Evolutionary conservation across 1,140 invertebrate species (phyloP), one percentile per base, ranked within the genome.

Genomic region (Battus philenor): DNA sequence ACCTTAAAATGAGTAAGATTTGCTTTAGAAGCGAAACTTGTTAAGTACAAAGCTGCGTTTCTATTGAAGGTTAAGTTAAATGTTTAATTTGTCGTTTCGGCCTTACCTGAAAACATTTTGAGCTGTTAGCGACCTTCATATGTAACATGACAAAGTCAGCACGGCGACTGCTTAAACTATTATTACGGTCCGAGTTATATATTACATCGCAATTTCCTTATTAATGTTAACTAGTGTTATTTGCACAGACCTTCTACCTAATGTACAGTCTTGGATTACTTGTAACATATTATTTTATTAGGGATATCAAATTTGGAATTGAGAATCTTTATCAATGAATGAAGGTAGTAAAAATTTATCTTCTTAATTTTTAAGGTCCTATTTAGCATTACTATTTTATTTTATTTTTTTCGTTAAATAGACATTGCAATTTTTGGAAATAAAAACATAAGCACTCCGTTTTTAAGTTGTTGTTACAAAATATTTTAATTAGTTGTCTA

Each of bases 401-500:
- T n/a, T n/a, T n/a, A n/a, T n/a, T 24, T 24, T 24, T 24, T n/a
- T 24, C 22, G 5, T 24, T 24, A n/a, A 24, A 24, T 7, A 5
- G 22, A 24, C 22, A n/a, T n/a, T 7, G 5, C 22, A 9, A 27
- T 9, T 27, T 27, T 27, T n/a, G n/a, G 4, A 7, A 27, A 27
- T 27, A 10, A 27, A 27, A 27, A 27, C 24, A 27, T 27, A 2
- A 2, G 24, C n/a, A 2, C 2, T 9, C 8, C 24, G 4, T 9
- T 8, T 9, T 8, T 10, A 7, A 10, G 36, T 5, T 13, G 36
- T 24, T 24, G 36, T 4, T 6, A 9, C n/a, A 38, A 26, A 41
- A 27, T 29, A 17, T 41, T 41, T 41, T 41, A 29, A 41, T 41
- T 41, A 41, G 38, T 41, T 27, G 5, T 16, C 18, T 41, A 27